Percentiles rank a stretch among this genome's conserved stretches.
These are phyloP conservation scores for Parascotia fuliginaria DNA, from an alignment of 2,888 invertebrate species.

Conservation along the genomic window DNA sequence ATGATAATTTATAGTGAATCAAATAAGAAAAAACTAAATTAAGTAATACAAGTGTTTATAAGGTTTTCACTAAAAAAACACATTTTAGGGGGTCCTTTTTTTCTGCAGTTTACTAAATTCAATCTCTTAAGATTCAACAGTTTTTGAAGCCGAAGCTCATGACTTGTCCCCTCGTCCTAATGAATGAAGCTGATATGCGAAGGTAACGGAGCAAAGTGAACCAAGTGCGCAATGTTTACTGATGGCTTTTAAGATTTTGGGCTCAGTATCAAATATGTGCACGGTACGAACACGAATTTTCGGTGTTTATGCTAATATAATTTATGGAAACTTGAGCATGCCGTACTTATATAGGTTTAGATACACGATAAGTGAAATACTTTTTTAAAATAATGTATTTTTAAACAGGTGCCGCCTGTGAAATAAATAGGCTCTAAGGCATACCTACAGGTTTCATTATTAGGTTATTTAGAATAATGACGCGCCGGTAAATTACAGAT, in stretches of 20 bases:
- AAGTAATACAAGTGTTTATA: too few species aligned
- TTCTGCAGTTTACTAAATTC: too few species aligned
- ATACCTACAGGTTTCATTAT: neutral
- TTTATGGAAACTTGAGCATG: conserved; percentile 3
- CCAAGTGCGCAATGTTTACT: conserved; percentile 40
- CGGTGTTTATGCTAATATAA: neutral
- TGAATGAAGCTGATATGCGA: conserved; percentile 43
- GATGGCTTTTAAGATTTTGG: conserved; percentile 24
- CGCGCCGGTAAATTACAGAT: too few species aligned
- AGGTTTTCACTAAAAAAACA: too few species aligned
- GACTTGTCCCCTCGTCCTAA: conserved; percentile 31
- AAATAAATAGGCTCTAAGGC: neutral
- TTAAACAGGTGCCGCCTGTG: neutral
- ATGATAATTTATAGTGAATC: too few species aligned
- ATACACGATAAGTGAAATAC: neutral
- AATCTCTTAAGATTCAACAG: neutral
- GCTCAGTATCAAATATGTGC: conserved; percentile 16
- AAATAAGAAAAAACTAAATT: too few species aligned
- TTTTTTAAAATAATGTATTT: neutral
- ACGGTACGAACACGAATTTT: neutral
- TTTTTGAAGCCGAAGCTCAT: conserved; percentile 3
- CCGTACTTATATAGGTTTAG: conserved; percentile 1
- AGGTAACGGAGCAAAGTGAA: conserved; percentile 31
- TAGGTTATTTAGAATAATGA: too few species aligned
- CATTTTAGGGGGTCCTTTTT: too few species aligned